Percentiles rank a stretch among this genome's conserved stretches.
These are phyloP conservation scores for Aphaenogaster rudis DNA, from an alignment of 1,140 invertebrate species.

Conservation along the genomic window DNA sequence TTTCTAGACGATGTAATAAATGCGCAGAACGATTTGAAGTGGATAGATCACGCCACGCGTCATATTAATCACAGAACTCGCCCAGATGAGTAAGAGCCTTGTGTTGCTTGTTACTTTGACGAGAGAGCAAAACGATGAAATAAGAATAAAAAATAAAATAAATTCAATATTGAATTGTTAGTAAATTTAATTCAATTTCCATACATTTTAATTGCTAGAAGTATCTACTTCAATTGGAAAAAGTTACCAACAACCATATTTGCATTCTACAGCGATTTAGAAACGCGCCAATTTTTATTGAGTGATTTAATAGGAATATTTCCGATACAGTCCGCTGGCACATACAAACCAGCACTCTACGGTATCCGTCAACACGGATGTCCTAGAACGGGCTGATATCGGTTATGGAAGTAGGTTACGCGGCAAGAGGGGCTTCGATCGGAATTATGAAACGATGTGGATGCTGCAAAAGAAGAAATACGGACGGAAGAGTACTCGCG, in stretches of 20 bases:
- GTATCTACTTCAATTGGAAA: not conserved
- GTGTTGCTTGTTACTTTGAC: not conserved
- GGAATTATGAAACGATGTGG: slow-evolving; percentile 40
- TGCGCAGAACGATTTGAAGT: slow-evolving; percentile 77
- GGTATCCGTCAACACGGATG: not conserved
- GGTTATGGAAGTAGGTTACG: slow-evolving; percentile 55
- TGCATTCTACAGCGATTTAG: slow-evolving; percentile 32
- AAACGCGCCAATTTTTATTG: slow-evolving; percentile 25
- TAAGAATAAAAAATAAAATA: slow-evolving; percentile 16
- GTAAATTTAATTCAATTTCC: not conserved
- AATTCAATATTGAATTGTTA: not conserved
- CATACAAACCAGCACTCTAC: slow-evolving; percentile 18
- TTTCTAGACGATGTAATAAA: slow-evolving; percentile 77
- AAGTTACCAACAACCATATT: slow-evolving; percentile 16
- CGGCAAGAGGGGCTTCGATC: slow-evolving; percentile 59
- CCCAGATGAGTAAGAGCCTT: slow-evolving; percentile 51
- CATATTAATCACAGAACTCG: slow-evolving; percentile 6
- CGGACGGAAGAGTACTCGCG: not conserved
- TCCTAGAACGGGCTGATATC: slow-evolving; percentile 12
- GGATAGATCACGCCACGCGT: slow-evolving; percentile 76
- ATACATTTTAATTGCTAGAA: slow-evolving; percentile 20
- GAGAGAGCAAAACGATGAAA: not conserved
- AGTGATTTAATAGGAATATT: slow-evolving; percentile 46
- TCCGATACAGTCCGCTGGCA: slow-evolving; percentile 21
- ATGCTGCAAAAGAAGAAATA: slow-evolving; percentile 53